These are phyloP conservation scores for Leistus spinibarbis DNA, from an alignment of 2,888 invertebrate genomes.

Conservation along the genomic window DNA sequence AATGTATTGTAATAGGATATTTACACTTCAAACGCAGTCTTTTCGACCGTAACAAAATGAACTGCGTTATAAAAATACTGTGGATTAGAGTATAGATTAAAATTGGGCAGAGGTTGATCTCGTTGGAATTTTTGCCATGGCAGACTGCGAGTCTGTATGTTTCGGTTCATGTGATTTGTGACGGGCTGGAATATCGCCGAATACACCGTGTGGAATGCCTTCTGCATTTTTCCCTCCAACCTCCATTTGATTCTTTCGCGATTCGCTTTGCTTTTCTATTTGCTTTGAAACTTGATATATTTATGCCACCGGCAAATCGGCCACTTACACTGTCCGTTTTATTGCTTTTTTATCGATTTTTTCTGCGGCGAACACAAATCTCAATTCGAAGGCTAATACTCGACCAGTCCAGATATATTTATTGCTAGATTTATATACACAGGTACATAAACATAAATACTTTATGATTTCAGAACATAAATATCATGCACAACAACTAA, in stretches of 20 bases:
- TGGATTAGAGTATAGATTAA: background rate
- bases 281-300: background rate
- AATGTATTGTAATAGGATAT: too few relatives aligned
- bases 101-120: too few relatives aligned
- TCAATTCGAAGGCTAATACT: background rate
- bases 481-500: background rate
- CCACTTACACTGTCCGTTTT: background rate
- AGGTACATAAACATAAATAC: background rate
- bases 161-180: slow-evolving; percentile 28
- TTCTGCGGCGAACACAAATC: background rate
- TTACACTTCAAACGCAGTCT: too few relatives aligned
- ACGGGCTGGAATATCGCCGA: background rate
- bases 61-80: background rate
- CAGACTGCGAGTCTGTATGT: slow-evolving; percentile 34
- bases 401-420: background rate
- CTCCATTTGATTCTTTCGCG: too few relatives aligned
- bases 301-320: background rate
- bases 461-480: background rate
- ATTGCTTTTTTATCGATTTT: background rate
- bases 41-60: too few relatives aligned
- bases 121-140: slow-evolving; percentile 29
- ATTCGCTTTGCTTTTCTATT: background rate
- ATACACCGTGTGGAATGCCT: background rate
- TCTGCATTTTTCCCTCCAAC: background rate
- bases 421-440: background rate